Evolutionary conservation across 2,113 vertebrate genomes (phyloP).

Genomic region (Lanius ludovicianus): DNA sequence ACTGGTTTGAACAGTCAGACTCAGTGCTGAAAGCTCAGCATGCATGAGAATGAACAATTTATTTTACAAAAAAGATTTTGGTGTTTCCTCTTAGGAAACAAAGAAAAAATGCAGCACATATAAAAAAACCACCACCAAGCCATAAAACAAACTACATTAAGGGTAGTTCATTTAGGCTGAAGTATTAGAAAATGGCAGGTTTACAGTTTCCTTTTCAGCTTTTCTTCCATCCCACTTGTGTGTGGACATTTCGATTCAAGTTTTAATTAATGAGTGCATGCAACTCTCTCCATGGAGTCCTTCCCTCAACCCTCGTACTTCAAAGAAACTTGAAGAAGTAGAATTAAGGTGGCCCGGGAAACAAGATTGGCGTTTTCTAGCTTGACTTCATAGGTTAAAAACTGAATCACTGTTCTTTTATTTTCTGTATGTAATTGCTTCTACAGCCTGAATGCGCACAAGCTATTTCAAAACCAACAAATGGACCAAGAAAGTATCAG

Average conservation of each 20-base stretch:
- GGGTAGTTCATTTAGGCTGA: background rate
- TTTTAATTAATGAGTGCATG: constrained; percentile 10
- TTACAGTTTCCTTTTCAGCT: background rate
- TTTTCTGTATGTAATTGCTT: constrained; percentile 18
- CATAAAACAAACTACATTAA: background rate
- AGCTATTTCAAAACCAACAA: constrained; percentile 18
- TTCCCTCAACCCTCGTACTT: background rate
- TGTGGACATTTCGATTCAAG: constrained; percentile 25
- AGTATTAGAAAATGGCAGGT: constrained; percentile 25
- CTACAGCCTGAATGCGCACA: background rate
- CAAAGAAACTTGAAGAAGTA: background rate
- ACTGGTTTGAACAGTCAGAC: background rate
- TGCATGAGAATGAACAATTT: background rate
- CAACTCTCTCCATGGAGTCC: background rate
- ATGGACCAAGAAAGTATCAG: background rate
- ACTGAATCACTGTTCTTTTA: background rate
- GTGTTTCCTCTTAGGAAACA: background rate
- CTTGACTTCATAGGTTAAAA: constrained; percentile 20
- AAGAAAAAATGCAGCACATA: background rate
- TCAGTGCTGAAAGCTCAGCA: background rate
- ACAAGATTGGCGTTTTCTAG: constrained; percentile 7
- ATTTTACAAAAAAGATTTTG: background rate
- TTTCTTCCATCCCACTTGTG: background rate
- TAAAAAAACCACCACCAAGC: background rate
- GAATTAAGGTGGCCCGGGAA: background rate